Evolutionary conservation across 2,797 vertebrate genomes (phyloP).

Genomic region (Lycodopsis pacificus): DNA sequence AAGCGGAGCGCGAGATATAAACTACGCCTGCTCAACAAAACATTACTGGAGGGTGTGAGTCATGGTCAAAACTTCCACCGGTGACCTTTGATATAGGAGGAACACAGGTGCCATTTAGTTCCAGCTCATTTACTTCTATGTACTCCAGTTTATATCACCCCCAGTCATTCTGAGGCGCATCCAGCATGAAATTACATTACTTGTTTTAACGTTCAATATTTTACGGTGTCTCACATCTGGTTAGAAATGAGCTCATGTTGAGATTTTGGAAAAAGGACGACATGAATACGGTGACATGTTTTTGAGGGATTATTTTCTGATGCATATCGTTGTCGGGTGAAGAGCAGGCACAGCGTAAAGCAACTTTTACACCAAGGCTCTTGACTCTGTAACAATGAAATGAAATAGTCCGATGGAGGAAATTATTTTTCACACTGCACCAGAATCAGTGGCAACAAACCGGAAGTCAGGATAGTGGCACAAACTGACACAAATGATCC

Average conservation of each 20-base stretch:
- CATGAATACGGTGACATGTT: slow-evolving; percentile 8
- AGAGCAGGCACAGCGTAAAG: not conserved
- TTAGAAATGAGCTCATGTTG: slow-evolving; percentile 20
- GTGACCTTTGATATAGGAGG: slow-evolving; percentile 25
- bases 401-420: not conserved
- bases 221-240: slow-evolving; percentile 21
- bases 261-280: slow-evolving; percentile 2
- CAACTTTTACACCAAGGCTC: not conserved
- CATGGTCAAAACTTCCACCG: slow-evolving; percentile 13
- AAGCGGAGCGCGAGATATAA: not conserved
- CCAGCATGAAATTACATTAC: slow-evolving; percentile 33
- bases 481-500: not conserved
- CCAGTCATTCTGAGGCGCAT: not conserved
- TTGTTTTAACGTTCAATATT: slow-evolving; percentile 3
- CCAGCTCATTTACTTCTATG: slow-evolving; percentile 27
- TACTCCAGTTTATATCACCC: slow-evolving; percentile 3
- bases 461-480: not conserved
- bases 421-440: not conserved
- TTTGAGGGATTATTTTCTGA: slow-evolving; percentile 5
- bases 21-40: not conserved
- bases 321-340: slow-evolving; percentile 8
- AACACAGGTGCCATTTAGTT: slow-evolving; percentile 40
- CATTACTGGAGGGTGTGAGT: not conserved
- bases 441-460: not conserved
- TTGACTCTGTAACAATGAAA: not conserved